These are phyloP conservation scores for Aphaenogaster ashmeadi DNA, from an alignment of 1,140 invertebrate genomes.

Conservation along the genomic window DNA sequence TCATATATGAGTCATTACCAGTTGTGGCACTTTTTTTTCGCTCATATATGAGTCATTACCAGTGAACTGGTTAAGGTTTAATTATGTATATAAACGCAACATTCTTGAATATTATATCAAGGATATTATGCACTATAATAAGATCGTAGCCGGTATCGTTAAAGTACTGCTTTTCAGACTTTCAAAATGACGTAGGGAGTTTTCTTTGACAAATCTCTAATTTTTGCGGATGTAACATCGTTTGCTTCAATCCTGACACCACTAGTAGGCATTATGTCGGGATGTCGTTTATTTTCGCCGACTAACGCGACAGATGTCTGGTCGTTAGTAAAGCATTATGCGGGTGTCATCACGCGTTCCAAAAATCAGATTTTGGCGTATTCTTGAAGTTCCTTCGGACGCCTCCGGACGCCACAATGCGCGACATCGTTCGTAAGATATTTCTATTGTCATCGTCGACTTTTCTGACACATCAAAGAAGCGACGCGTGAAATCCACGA, in stretches of 20 bases:
- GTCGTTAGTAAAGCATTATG: constrained; percentile 75
- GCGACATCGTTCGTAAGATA: constrained; percentile 73
- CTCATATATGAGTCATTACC: no score
- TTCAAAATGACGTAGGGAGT: background rate
- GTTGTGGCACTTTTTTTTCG: no score
- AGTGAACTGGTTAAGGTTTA: background rate
- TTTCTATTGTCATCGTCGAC: constrained; percentile 57
- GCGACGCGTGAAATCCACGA: constrained; percentile 10
- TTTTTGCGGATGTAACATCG: background rate
- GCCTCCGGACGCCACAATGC: constrained; percentile 67
- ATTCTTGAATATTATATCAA: background rate
- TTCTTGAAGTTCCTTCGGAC: constrained; percentile 19
- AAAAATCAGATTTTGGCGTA: constrained; percentile 65
- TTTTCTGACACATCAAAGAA: constrained; percentile 22
- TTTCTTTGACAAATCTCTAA: constrained; percentile 4
- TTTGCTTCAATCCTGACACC: background rate
- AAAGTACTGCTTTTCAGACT: background rate
- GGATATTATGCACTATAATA: background rate
- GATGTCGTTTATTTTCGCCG: constrained; percentile 60
- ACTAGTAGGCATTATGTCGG: constrained; percentile 27
- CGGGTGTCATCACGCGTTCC: constrained; percentile 74
- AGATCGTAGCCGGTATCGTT: background rate
- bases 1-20: no score
- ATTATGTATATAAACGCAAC: background rate
- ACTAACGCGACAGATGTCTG: constrained; percentile 71